A percentile compares a stretch with the other conserved stretches of the same genome.
phyloP scores from a whole-genome alignment of 2,113 vertebrate species.

The Gambusia holbrooki region DNA sequence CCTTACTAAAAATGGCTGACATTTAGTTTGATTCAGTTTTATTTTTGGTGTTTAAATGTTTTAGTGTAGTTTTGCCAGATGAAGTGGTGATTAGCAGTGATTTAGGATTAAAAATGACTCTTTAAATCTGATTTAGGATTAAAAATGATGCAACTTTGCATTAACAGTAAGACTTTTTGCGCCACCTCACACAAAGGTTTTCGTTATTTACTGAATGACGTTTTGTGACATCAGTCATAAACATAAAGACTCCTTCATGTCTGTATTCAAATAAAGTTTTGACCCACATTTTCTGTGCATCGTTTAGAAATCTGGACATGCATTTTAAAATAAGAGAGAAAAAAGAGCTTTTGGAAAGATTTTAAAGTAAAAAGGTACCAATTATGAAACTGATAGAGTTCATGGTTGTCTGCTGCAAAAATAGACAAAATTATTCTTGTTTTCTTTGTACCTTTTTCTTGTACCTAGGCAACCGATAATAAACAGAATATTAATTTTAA shows the following conservation, averaged over 20 bases:
- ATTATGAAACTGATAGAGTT: neutral
- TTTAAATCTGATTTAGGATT: too few relatives aligned
- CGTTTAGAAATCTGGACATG: neutral
- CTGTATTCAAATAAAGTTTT: too few relatives aligned
- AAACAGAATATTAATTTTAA: too few relatives aligned
- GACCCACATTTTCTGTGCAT: neutral
- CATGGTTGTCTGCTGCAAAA: neutral
- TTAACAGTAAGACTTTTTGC: too few relatives aligned
- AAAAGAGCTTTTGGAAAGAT: neutral
- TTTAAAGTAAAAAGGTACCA: neutral
- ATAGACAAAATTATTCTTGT: neutral
- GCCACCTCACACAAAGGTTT: too few relatives aligned
- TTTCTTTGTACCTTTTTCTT: neutral
- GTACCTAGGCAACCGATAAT: neutral
- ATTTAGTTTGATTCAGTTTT: neutral
- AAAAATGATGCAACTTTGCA: too few relatives aligned
- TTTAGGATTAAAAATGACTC: too few relatives aligned
- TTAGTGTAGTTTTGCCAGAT: too few relatives aligned
- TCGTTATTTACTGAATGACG: too few relatives aligned
- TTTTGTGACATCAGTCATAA: too few relatives aligned
- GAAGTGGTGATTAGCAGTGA: too few relatives aligned
- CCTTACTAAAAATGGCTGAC: neutral
- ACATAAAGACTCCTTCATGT: too few relatives aligned
- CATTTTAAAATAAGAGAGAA: neutral
- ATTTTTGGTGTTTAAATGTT: neutral